Conservation (phyloP, 2,888 invertebrate genomes). For the Stratiomys singularior region DNA sequence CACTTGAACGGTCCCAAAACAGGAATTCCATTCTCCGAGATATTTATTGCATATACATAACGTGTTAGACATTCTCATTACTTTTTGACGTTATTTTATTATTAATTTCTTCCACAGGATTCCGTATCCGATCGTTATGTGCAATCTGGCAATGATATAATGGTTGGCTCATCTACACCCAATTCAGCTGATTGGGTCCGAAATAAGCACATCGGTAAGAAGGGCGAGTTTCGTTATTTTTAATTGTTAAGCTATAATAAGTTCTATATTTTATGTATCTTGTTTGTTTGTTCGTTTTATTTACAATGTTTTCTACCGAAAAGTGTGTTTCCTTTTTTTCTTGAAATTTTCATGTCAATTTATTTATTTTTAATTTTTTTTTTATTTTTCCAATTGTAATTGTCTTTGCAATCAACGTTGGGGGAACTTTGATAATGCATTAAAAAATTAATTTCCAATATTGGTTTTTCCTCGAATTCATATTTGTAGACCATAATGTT, state of each 20-base stretch:
- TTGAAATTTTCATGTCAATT: neutral
- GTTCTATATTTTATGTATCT: neutral
- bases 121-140: constrained; percentile 51
- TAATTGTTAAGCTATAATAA: constrained; percentile 65
- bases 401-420: neutral
- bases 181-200: constrained; percentile 85
- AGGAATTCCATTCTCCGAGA: no score
- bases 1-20: no score
- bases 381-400: no score
- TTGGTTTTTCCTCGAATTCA: neutral
- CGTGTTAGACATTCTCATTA: no score
- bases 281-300: neutral
- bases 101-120: constrained; percentile 46
- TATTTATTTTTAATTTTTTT: neutral
- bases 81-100: no score
- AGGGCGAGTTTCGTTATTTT: constrained; percentile 95
- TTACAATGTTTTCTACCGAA: no score
- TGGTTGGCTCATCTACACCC: constrained; percentile 66
- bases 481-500: neutral
- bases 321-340: neutral
- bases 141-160: constrained; percentile 48
- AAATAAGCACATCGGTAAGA: constrained; percentile 89
- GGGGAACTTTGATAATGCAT: no score
- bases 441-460: no score
- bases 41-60: no score